Conservation (phyloP, 2,797 vertebrate species). For the Xerus rutilus region DNA sequence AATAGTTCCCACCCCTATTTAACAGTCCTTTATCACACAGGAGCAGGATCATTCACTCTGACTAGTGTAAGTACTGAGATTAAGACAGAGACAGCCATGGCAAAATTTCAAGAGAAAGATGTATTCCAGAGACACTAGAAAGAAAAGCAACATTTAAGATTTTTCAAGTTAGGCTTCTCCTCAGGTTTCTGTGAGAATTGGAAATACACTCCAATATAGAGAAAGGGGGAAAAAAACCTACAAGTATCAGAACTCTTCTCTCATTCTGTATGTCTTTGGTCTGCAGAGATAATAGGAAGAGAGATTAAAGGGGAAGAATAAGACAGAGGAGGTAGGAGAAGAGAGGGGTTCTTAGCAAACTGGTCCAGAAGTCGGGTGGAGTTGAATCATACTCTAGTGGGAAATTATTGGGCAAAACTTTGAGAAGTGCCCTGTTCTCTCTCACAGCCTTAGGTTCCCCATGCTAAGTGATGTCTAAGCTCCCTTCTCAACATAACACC, state of each 20-base stretch:
- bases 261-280: not conserved
- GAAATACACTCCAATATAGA: not conserved
- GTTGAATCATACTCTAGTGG: not conserved
- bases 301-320: not conserved
- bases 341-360: not conserved
- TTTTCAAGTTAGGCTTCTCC: not conserved
- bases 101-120: not conserved
- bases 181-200: not conserved
- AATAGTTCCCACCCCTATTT: not conserved
- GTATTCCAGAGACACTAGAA: not conserved
- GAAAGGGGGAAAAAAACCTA: not conserved
- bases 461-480: not conserved
- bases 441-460: not conserved
- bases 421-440: not conserved
- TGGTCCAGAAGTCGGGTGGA: not conserved
- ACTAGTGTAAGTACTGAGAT: not conserved
- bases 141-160: conserved; percentile 7
- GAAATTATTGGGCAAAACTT: not conserved
- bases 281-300: not conserved
- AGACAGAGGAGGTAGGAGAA: not conserved
- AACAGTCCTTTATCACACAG: not conserved
- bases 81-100: not conserved
- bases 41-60: not conserved
- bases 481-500: not conserved
- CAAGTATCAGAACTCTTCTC: conserved; percentile 30